Evolutionary conservation across 2,888 invertebrate species (phyloP).

Genomic region (Eupithecia subumbrata): DNA sequence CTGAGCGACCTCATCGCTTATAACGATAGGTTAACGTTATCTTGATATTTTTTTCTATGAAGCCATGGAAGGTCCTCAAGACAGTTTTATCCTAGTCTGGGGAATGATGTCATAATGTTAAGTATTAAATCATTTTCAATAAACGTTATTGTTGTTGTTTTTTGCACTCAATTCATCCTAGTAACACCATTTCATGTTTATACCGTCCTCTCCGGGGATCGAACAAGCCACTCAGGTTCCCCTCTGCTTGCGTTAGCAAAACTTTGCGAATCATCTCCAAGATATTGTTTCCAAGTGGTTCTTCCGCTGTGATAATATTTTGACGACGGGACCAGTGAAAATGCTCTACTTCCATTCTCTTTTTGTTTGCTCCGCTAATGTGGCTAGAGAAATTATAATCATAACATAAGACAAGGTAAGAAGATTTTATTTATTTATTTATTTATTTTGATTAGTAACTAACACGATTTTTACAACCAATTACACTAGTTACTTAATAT

Average conservation of each 20-base stretch:
- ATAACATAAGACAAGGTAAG: background rate
- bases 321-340: background rate
- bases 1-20: no score
- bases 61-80: no score
- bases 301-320: slow-evolving; percentile 25
- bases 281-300: slow-evolving; percentile 18
- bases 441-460: no score
- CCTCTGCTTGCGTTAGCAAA: slow-evolving; percentile 21
- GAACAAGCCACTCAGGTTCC: slow-evolving; percentile 22
- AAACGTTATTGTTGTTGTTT: no score
- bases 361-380: background rate
- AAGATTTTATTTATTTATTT: no score
- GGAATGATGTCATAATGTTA: no score
- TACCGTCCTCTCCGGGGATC: slow-evolving; percentile 10
- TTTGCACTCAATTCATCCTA: slow-evolving; percentile 10
- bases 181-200: slow-evolving; percentile 11
- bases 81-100: no score
- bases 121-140: no score
- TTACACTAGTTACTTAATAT: no score
- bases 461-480: no score
- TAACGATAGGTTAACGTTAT: no score
- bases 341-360: background rate
- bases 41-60: no score
- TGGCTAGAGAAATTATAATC: background rate
- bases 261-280: slow-evolving; percentile 25